These are phyloP conservation scores for Hemibagrus guttatus DNA, from an alignment of 2,797 vertebrate species.

Conservation along the genomic window DNA sequence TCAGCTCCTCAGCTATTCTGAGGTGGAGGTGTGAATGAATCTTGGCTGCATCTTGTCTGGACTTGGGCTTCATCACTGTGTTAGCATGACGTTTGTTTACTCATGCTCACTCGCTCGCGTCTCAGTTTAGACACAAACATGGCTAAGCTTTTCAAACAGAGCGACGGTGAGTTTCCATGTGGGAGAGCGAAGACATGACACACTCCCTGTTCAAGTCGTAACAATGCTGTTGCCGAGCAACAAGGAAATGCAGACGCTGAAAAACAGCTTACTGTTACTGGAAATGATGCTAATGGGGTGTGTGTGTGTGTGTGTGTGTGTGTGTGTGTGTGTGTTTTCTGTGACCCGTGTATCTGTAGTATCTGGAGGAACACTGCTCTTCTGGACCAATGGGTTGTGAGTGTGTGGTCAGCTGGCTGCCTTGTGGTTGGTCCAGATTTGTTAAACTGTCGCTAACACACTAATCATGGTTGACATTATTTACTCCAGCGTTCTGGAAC, in stretches of 20 bases:
- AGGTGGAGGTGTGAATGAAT: not conserved
- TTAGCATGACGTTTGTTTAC: constrained; percentile 16
- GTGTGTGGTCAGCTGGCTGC: not conserved
- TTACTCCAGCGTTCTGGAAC: constrained; percentile 36
- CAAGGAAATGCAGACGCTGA: not conserved
- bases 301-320: not conserved
- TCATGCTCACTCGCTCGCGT: not conserved
- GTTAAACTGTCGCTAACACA: constrained; percentile 26
- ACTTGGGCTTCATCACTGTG: not conserved
- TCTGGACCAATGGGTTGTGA: constrained; percentile 27
- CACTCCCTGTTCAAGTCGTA: no score
- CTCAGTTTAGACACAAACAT: not conserved
- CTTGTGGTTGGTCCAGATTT: constrained; percentile 42
- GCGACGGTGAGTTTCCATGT: not conserved
- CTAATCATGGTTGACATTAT: constrained; percentile 44
- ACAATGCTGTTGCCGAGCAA: not conserved
- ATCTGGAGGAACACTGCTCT: not conserved
- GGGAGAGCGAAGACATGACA: not conserved
- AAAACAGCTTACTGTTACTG: not conserved
- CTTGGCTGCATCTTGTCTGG: not conserved
- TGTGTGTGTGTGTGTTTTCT: constrained; percentile 16
- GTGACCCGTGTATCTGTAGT: not conserved
- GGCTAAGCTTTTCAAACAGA: not conserved
- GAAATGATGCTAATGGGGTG: not conserved
- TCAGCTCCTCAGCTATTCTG: not conserved